Conservation (phyloP, 1,140 invertebrate genomes). For the Halictus rubicundus region DNA sequence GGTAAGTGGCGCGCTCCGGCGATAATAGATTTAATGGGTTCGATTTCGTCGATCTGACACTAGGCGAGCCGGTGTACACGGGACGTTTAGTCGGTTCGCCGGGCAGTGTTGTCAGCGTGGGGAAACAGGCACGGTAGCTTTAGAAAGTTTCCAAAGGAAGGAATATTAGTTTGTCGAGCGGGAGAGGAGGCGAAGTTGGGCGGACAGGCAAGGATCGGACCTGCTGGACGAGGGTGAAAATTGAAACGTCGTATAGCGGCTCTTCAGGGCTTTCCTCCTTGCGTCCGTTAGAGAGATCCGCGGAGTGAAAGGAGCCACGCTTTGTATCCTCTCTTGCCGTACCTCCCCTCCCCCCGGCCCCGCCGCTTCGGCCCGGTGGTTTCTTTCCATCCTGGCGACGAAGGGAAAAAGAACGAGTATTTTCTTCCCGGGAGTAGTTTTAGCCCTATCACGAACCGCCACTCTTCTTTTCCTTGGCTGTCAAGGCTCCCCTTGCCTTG, state of each 20-base stretch:
- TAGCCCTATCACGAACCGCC: conserved; percentile 57
- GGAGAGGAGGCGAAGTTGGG: conserved; percentile 46
- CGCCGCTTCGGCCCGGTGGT: neutral
- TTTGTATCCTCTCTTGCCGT: conserved; percentile 41
- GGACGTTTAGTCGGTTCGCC: conserved; percentile 40
- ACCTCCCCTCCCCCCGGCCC: neutral
- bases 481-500: conserved; percentile 29
- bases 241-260: conserved; percentile 73
- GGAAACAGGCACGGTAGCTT: conserved; percentile 51
- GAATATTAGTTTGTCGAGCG: conserved; percentile 69
- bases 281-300: conserved; percentile 47
- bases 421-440: conserved; percentile 58
- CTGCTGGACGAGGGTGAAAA: conserved; percentile 64
- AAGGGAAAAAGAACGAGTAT: conserved; percentile 38
- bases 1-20: neutral
- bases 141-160: conserved; percentile 69
- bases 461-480: conserved; percentile 44
- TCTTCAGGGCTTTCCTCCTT: conserved; percentile 36
- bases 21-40: conserved; percentile 56
- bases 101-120: conserved; percentile 1
- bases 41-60: conserved; percentile 50
- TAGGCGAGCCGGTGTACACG: conserved; percentile 13
- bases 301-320: conserved; percentile 48
- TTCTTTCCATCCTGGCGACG: conserved; percentile 16
- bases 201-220: conserved; percentile 49